Base-by-base conservation (phyloP, 2,888 invertebrate genomes). In the Limenitis camilla region DNA sequence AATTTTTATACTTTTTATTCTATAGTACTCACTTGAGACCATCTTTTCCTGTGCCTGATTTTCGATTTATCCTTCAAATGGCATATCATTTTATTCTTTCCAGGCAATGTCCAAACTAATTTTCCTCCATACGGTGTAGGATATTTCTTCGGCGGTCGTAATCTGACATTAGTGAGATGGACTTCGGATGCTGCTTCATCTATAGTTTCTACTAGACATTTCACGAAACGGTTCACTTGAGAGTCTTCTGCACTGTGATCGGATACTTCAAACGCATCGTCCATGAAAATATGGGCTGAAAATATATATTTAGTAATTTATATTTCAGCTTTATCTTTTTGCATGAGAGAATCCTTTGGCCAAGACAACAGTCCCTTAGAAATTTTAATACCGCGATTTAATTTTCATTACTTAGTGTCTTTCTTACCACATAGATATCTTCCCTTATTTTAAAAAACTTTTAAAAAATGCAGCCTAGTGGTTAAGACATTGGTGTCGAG, bases 41-140 rank as follows among this genome's bases (percentile, higher is more conserved):
- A 97, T 54, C 97, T 90, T 76, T 97, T 97, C 71, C 94, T 93
- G 67, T 95, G 93, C 33, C 97, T 89, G 48, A 97, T 96, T 74
- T 94, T 94, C 19, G 91, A 90, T 70, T 95, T 96, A 76, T 97
- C 96, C 74, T 97, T 97, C 53, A 97, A 83, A 74, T 97, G 97
- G 6, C 93, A 94, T 59, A 94, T 91, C 80, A 97, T 85, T 73
- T 92, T 92, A 27, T 94, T 96, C 65, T 93, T 92, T 0, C 96
- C 96, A 0, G 96, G 96, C 50, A 97, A 76, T 0, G 89, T 92
- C 94, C 96, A 96, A 1, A 92, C 91, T 38, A 97, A 78, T 27
- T 94, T 90, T 0, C 97, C 97, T 0, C 96, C 96, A 60, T 96
- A 96, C 0, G 96, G 96, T 0, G 95, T 94, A 0, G 93, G 92